Evolutionary conservation across 2,888 invertebrate genomes (phyloP), one percentile per base, ranked within the genome.

Genomic region (Drosophila kuntzei): DNA sequence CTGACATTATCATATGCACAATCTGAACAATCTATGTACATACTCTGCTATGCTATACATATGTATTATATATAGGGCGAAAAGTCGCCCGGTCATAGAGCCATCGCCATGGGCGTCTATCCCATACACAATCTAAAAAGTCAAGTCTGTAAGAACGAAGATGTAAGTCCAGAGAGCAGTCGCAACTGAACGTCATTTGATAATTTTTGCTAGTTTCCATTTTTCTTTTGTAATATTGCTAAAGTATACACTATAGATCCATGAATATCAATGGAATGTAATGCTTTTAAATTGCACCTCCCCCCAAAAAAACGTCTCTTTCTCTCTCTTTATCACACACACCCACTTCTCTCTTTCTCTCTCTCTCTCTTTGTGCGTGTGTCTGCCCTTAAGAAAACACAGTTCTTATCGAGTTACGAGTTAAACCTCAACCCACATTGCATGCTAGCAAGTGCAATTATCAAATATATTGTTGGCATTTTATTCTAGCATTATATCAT

Each of bases 61-160:
- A 20, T 66, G 49, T 51, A 71, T 72, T 55, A 50, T 58, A 70
- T 66, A 54, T 71, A 97, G 97, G 97, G 97, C 93, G 95, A 96
- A 92, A 96, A 96, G 93, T 97, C 97, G 93, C 97, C 97, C 93
- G 97, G 96, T 94, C 96, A 97, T 93, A 96, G 97, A 93, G 96
- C 96, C 92, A 95, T 96, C 90, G 96, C 97, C 90, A 96, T 97
- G 96, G 97, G 97, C 91, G 95, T 96, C 92, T 97, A 95, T 94
- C 97, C 97, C 92, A 96, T 97, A 93, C 96, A 97, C 94, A 95
- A 95, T 93, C 94, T 97, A 94, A 95, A 95, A 94, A 97, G 97
- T 93, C 95, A 95, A 94, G 96, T 97, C 93, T 95, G 96, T 93
- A 95, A 95, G 93, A 95, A 95, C 93, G 95, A 96, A 93, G 96